Percentiles rank a stretch among this genome's conserved stretches.
phyloP scores from a whole-genome alignment of 2,797 vertebrate genomes.

The Brotula barbata region DNA sequence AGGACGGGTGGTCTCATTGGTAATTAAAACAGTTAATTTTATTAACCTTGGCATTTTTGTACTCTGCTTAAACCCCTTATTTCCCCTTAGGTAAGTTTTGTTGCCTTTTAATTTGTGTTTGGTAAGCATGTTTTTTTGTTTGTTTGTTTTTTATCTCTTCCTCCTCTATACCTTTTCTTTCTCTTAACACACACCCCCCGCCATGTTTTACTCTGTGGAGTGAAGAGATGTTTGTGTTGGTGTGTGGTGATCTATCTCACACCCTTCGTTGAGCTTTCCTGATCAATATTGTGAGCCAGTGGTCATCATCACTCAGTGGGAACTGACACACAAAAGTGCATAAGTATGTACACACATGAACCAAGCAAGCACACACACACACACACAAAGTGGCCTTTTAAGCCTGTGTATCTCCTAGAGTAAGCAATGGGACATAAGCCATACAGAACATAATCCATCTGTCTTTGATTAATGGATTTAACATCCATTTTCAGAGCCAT shows the following conservation, averaged over 20 bases:
- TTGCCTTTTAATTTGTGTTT: slow-evolving; percentile 33
- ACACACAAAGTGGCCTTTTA: slow-evolving; percentile 54
- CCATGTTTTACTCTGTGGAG: slow-evolving; percentile 8
- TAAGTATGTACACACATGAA: slow-evolving; percentile 33
- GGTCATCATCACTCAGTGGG: slow-evolving; percentile 70
- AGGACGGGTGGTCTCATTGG: slow-evolving; percentile 67
- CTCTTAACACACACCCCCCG: slow-evolving; percentile 8
- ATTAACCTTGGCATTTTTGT: slow-evolving; percentile 63
- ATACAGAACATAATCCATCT: slow-evolving; percentile 70
- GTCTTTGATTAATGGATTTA: slow-evolving; percentile 75
- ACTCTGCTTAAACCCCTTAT: slow-evolving; percentile 46
- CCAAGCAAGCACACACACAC: slow-evolving; percentile 26
- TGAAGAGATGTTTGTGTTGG: slow-evolving; percentile 21
- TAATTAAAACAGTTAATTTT: slow-evolving; percentile 69
- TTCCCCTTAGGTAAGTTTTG: slow-evolving; percentile 15
- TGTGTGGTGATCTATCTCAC: slow-evolving; percentile 56
- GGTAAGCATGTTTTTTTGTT: slow-evolving; percentile 29
- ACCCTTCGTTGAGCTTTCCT: slow-evolving; percentile 42
- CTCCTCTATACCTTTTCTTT: slow-evolving; percentile 40
- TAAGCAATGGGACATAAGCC: slow-evolving; percentile 63
- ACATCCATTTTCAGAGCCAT: slow-evolving; percentile 72
- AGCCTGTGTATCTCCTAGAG: slow-evolving; percentile 62
- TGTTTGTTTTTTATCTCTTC: slow-evolving; percentile 31
- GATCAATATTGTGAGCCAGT: slow-evolving; percentile 71
- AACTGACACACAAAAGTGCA: slow-evolving; percentile 59